Conservation (phyloP, 2,113 vertebrate species). For the Reinhardtius hippoglossoides region DNA sequence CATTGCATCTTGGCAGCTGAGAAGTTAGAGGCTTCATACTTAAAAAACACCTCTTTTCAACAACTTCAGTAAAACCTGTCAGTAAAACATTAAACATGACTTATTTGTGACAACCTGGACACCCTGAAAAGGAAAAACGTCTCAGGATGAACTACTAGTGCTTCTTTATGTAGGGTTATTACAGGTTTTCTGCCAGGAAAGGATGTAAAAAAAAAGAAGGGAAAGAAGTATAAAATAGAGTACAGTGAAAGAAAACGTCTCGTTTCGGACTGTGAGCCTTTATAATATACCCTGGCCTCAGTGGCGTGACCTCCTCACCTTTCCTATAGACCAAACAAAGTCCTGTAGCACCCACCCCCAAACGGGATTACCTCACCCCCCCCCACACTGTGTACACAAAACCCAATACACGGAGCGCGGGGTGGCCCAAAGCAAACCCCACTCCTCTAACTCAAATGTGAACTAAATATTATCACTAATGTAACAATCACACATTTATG, state of each 20-base stretch:
- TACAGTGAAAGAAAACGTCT: constrained; percentile 70
- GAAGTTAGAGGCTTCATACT: constrained; percentile 29
- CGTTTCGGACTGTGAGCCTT: constrained; percentile 83
- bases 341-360: constrained; percentile 49
- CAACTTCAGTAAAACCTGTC: constrained; percentile 56
- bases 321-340: constrained; percentile 86
- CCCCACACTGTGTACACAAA: constrained; percentile 68
- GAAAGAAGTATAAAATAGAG: background rate
- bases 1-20: constrained; percentile 36
- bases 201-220: constrained; percentile 6
- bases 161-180: background rate
- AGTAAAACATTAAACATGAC: constrained; percentile 43
- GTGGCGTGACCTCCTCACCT: constrained; percentile 87
- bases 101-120: constrained; percentile 31
- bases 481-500: constrained; percentile 68
- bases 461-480: constrained; percentile 73
- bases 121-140: background rate
- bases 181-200: constrained; percentile 5
- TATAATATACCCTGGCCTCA: constrained; percentile 59
- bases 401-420: constrained; percentile 47
- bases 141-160: constrained; percentile 23
- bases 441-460: constrained; percentile 42
- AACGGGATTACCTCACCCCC: constrained; percentile 61
- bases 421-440: constrained; percentile 38
- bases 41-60: constrained; percentile 49